These are phyloP conservation scores for Drosophila willistoni DNA, from an alignment of 1,140 invertebrate species.

Conservation along the genomic window DNA sequence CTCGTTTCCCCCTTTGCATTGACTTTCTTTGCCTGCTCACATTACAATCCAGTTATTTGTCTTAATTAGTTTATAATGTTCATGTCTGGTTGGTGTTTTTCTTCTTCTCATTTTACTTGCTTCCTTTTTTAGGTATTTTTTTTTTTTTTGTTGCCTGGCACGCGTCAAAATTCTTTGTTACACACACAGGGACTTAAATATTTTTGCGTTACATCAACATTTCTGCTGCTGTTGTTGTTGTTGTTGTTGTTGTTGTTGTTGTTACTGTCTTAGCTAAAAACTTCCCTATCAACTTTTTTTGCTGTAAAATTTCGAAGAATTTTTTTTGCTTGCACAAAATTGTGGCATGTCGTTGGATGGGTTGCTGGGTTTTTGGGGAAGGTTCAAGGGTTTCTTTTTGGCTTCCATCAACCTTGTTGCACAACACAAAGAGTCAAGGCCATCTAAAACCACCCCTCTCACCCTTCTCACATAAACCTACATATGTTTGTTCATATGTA, in stretches of 20 bases:
- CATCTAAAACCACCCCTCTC: slow-evolving; percentile 15
- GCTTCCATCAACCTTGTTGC: slow-evolving; percentile 23
- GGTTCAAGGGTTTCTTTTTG: neutral
- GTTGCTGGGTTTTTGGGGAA: neutral
- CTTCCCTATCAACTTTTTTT: slow-evolving; percentile 16
- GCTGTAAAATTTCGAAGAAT: slow-evolving; percentile 39
- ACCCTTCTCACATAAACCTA: neutral
- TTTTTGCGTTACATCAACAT: slow-evolving; percentile 38
- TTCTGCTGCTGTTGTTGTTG: neutral
- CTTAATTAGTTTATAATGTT: slow-evolving; percentile 65
- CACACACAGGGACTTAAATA: slow-evolving; percentile 42
- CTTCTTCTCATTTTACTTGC: slow-evolving; percentile 22
- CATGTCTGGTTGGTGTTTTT: slow-evolving; percentile 30
- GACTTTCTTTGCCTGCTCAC: neutral
- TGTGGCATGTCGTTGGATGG: slow-evolving; percentile 43
- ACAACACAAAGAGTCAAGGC: slow-evolving; percentile 61
- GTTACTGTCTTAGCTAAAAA: slow-evolving; percentile 7
- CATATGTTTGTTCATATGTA: slow-evolving; percentile 3
- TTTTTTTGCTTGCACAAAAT: slow-evolving; percentile 23
- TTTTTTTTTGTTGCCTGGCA: slow-evolving; percentile 22
- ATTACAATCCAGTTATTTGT: slow-evolving; percentile 46
- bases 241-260: neutral
- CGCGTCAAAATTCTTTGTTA: slow-evolving; percentile 46
- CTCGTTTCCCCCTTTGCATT: neutral
- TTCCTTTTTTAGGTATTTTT: neutral